These are phyloP conservation scores for Drosophila histrio DNA, from an alignment of 2,888 invertebrate genomes.

Conservation along the genomic window DNA sequence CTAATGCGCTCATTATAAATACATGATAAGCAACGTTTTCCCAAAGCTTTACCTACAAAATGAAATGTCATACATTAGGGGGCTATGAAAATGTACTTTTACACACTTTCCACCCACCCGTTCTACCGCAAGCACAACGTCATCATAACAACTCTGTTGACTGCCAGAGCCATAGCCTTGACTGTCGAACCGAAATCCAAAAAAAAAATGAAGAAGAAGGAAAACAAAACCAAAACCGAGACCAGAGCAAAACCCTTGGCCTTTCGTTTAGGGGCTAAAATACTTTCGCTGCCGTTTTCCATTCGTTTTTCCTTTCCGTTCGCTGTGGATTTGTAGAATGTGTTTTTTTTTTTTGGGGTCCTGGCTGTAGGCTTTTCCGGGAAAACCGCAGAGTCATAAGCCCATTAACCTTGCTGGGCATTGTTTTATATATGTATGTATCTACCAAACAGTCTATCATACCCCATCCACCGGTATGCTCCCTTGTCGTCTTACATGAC, in stretches of 20 bases:
- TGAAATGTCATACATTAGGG: slow-evolving; percentile 44
- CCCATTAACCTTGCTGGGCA: slow-evolving; percentile 66
- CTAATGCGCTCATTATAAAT: slow-evolving; percentile 70
- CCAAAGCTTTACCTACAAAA: slow-evolving; percentile 29
- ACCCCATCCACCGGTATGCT: not conserved
- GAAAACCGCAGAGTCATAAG: slow-evolving; percentile 74
- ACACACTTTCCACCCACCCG: slow-evolving; percentile 24
- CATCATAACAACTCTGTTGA: slow-evolving; percentile 73
- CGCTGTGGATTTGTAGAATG: not conserved
- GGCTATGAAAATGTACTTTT: slow-evolving; percentile 41
- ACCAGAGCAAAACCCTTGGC: slow-evolving; percentile 57
- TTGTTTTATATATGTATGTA: slow-evolving; percentile 71
- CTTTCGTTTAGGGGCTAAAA: slow-evolving; percentile 52
- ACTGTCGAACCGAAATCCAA: slow-evolving; percentile 31
- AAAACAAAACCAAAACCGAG: slow-evolving; percentile 5
- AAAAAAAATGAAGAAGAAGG: not conserved
- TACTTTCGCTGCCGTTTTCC: slow-evolving; percentile 34
- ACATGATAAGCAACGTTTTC: slow-evolving; percentile 55
- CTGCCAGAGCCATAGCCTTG: slow-evolving; percentile 40
- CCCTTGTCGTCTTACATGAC: slow-evolving; percentile 35
- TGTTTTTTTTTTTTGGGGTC: not conserved
- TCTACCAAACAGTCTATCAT: slow-evolving; percentile 22
- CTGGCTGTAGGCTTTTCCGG: slow-evolving; percentile 16
- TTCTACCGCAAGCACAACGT: slow-evolving; percentile 55
- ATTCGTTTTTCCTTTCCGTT: slow-evolving; percentile 1